Conservation (phyloP, 2,888 invertebrate species). For the Amphipyra berbera region DNA sequence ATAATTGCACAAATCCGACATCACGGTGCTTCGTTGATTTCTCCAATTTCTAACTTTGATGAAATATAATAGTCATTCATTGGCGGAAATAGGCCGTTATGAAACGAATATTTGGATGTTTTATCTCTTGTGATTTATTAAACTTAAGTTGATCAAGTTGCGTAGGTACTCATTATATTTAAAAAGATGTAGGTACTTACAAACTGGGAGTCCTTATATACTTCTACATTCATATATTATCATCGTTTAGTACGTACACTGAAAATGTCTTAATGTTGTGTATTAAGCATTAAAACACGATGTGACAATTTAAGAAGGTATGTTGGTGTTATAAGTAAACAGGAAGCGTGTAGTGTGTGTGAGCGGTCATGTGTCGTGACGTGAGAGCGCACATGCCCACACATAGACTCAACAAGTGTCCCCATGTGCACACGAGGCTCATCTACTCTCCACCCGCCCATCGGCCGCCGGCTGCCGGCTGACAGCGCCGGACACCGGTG, state of each 20-base stretch:
- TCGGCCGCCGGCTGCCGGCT: constrained; percentile 27
- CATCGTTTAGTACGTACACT: neutral
- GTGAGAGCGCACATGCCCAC: constrained; percentile 76
- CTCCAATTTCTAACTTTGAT: constrained; percentile 71
- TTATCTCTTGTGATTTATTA: constrained; percentile 60
- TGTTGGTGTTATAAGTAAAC: constrained; percentile 30
- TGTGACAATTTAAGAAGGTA: constrained; percentile 25
- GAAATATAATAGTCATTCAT: constrained; percentile 77
- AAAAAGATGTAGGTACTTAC: constrained; percentile 15
- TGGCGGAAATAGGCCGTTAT: constrained; percentile 67
- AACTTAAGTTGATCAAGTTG: constrained; percentile 59
- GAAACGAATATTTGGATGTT: constrained; percentile 56
- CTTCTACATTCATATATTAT: neutral
- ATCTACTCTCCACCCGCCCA: constrained; percentile 37
- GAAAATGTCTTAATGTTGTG: constrained; percentile 12
- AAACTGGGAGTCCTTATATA: neutral
- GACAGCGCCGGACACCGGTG: constrained; percentile 53
- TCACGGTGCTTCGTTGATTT: constrained; percentile 72
- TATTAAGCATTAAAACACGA: constrained; percentile 22
- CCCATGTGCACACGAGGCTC: constrained; percentile 77
- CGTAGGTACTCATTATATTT: constrained; percentile 53
- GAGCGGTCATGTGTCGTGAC: constrained; percentile 48
- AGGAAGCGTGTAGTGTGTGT: constrained; percentile 34
- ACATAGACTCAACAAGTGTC: constrained; percentile 84
- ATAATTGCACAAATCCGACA: constrained; percentile 85